Evolutionary conservation across 2,113 vertebrate species (phyloP).

Genomic region (Etia nguti): DNA sequence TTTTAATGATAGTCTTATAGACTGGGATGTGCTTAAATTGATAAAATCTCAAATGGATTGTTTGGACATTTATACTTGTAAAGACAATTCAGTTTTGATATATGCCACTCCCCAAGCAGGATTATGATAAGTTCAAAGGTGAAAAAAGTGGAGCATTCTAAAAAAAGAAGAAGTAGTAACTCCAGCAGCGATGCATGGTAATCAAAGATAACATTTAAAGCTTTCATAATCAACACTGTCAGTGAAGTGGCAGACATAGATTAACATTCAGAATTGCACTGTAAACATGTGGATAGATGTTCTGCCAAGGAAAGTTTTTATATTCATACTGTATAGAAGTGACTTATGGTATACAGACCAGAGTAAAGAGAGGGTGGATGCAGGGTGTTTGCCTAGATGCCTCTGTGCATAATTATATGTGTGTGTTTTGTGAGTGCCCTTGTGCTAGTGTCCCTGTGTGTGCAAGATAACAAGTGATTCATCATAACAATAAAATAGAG

Average conservation of each 20-base stretch:
- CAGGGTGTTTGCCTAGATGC: constrained; percentile 5
- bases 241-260: constrained; percentile 53
- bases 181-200: constrained; percentile 40
- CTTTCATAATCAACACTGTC: constrained; percentile 65
- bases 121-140: constrained; percentile 55
- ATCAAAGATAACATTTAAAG: constrained; percentile 67
- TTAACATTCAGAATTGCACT: constrained; percentile 55
- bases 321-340: constrained; percentile 35
- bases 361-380: neutral
- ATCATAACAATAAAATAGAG: constrained; percentile 19
- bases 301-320: constrained; percentile 43
- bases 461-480: constrained; percentile 19
- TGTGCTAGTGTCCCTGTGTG: neutral
- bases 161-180: constrained; percentile 30
- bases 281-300: constrained; percentile 31
- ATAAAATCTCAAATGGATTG: constrained; percentile 45
- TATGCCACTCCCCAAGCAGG: constrained; percentile 49
- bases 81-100: constrained; percentile 36
- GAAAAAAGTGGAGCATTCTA: constrained; percentile 51
- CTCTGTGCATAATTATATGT: neutral
- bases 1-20: neutral
- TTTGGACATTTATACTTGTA: constrained; percentile 39
- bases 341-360: constrained; percentile 12
- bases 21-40: constrained; percentile 16
- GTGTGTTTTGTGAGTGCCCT: neutral